Evolutionary conservation across 2,888 invertebrate genomes (phyloP).

Genomic region (Brachypterus glaber): DNA sequence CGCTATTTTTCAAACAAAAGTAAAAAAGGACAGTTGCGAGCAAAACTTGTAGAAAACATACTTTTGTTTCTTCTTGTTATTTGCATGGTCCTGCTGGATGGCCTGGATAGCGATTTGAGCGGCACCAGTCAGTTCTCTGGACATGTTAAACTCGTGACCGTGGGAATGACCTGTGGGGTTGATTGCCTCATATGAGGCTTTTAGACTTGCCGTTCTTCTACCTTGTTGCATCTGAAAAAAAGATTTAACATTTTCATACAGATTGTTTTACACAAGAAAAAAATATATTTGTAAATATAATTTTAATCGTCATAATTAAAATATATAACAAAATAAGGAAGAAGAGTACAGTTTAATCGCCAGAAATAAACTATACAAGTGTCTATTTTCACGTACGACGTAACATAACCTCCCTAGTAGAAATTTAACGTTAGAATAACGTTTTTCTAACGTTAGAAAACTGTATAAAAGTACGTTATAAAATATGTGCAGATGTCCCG

Average conservation of each 20-base stretch:
- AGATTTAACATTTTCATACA: conserved; percentile 8
- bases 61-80: conserved; percentile 57
- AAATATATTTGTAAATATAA: background rate
- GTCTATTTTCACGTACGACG: no score
- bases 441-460: no score
- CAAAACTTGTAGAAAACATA: no score
- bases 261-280: conserved; percentile 3
- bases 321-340: background rate
- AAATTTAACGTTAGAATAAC: no score
- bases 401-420: no score
- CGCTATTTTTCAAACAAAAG: no score
- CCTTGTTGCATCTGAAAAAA: conserved; percentile 77
- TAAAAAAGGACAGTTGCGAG: no score
- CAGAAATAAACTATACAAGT: no score
- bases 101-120: conserved; percentile 65
- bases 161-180: conserved; percentile 44
- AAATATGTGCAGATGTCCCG: no score
- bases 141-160: conserved; percentile 58
- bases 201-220: conserved; percentile 83
- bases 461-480: no score
- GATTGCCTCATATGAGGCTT: conserved; percentile 90
- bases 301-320: no score
- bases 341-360: no score
- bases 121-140: conserved; percentile 60
- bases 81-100: conserved; percentile 49